Conservation (phyloP, 1,140 invertebrate genomes). For the Planococcus citri region DNA sequence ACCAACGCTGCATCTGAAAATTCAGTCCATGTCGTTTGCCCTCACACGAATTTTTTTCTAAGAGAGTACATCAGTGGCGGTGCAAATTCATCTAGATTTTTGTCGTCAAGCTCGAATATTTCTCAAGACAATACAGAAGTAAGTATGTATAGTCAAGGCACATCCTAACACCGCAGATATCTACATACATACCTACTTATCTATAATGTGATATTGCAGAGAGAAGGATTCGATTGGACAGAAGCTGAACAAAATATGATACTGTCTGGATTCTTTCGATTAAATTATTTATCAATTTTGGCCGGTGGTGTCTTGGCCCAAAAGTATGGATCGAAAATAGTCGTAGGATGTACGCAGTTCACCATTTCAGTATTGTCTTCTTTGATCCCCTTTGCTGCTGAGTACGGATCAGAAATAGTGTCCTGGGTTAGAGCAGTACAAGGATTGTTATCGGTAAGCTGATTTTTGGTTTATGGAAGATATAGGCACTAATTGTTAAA, state of each 20-base stretch:
- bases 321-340: constrained; percentile 53
- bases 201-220: constrained; percentile 32
- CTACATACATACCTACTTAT: too few species aligned
- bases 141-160: too few species aligned
- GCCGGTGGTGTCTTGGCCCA: constrained; percentile 60
- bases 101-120: too few species aligned
- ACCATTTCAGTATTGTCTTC: not conserved
- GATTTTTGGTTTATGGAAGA: not conserved
- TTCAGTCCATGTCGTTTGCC: too few species aligned
- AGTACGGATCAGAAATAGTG: not conserved
- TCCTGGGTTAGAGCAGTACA: not conserved
- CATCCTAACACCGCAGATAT: too few species aligned
- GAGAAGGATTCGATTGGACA: constrained; percentile 40
- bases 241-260: constrained; percentile 51
- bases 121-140: too few species aligned
- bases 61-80: too few species aligned
- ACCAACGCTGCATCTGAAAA: not conserved
- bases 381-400: not conserved
- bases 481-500: too few species aligned
- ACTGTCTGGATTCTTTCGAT: constrained; percentile 59
- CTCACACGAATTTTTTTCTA: too few species aligned
- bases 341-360: constrained; percentile 41
- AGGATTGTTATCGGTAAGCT: constrained; percentile 27
- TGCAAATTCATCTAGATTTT: too few species aligned
- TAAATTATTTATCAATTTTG: constrained; percentile 57